Evolutionary conservation across 2,888 invertebrate genomes (phyloP), one percentile per base, ranked within the genome.

Genomic region (Nyleta sp.): DNA sequence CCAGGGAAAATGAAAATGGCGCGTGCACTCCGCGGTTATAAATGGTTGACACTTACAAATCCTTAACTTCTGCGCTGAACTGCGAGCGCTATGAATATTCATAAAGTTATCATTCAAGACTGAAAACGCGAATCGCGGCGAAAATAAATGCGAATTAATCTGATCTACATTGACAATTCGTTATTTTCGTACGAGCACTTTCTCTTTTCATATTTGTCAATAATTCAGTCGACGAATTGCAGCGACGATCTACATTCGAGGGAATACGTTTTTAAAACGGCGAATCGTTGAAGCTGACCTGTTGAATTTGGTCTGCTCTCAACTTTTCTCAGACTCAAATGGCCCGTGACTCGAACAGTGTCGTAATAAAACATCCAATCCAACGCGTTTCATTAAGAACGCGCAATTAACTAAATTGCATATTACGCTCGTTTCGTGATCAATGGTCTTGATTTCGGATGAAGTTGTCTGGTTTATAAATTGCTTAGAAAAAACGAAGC

Each of bases 301-400:
- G n/a, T n/a, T n/a, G n/a, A n/a, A n/a, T n/a, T n/a, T n/a, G n/a
- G n/a, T n/a, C n/a, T n/a, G n/a, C n/a, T n/a, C n/a, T n/a, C n/a
- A n/a, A n/a, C n/a, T n/a, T n/a, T n/a, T n/a, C n/a, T n/a, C n/a
- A n/a, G n/a, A n/a, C n/a, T n/a, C n/a, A n/a, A n/a, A n/a, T n/a
- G n/a, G n/a, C n/a, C n/a, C n/a, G n/a, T n/a, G n/a, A n/a, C n/a
- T n/a, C n/a, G n/a, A n/a, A n/a, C n/a, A n/a, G 42, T 42, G 8
- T 42, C 42, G 17, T 13, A 28, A 28, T 28, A 7, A 28, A 28
- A 28, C 28, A 28, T 28, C 28, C 5, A 28, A 28, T 65, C 52
- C 52, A 73, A 73, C 65, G 33, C n/a, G n/a, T 65, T 17, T 44
- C 59, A 52, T 55, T 64, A 50, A 59, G 59, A 73, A 73, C 50